Conservation (phyloP, 2,888 invertebrate species). For the Plusia festucae region DNA sequence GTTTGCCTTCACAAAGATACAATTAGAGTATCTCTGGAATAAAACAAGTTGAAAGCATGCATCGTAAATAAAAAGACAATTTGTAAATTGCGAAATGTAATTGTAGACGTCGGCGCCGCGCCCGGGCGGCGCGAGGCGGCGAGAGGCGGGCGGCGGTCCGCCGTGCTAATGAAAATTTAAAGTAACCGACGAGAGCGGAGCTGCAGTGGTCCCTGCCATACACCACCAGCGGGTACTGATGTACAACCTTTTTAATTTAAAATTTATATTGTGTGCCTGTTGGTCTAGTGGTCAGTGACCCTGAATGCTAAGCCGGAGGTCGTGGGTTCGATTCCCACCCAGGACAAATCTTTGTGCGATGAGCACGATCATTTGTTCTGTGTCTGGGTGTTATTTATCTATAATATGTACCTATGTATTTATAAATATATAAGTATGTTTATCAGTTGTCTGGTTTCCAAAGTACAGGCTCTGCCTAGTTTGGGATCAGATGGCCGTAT, state of each 20-base stretch:
- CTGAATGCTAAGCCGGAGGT: no score
- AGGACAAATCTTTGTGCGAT: no score
- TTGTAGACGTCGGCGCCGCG: conserved; percentile 68
- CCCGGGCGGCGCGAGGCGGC: conserved; percentile 41
- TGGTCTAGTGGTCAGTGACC: no score
- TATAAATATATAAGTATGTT: no score
- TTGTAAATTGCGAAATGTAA: conserved; percentile 83
- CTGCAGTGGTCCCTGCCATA: conserved; percentile 49
- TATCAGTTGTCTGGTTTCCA: no score
- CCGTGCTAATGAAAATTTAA: conserved; percentile 86
- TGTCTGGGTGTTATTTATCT: no score
- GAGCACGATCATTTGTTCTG: no score
- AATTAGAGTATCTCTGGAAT: conserved; percentile 41
- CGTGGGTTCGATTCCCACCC: no score
- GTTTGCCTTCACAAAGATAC: conserved; percentile 27
- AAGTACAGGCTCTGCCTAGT: no score
- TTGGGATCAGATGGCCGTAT: no score
- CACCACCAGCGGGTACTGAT: conserved; percentile 33
- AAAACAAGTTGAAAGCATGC: conserved; percentile 61
- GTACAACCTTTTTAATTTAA: background rate
- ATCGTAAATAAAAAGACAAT: conserved; percentile 80
- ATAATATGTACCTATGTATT: no score
- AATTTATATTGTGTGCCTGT: no score
- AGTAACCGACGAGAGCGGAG: conserved; percentile 76
- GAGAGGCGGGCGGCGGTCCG: conserved; percentile 45